Conservation (phyloP, 1,140 invertebrate species). For the Harpegnathos saltator region DNA sequence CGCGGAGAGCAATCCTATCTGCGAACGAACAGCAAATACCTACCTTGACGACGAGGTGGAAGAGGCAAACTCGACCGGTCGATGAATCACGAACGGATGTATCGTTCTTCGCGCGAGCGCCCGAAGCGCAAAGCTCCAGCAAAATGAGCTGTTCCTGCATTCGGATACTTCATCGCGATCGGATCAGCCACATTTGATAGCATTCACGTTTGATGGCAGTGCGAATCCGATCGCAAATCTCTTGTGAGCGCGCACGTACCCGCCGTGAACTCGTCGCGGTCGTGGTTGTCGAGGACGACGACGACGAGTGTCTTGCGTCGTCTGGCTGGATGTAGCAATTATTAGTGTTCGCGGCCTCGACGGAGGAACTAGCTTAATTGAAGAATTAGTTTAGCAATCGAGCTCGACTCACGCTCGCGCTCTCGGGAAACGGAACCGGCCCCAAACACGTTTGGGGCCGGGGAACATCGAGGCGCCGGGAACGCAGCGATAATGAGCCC, state of each 20-base stretch:
- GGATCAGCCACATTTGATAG: conserved; percentile 56
- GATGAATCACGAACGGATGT: neutral
- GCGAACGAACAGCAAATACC: neutral
- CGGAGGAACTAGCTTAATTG: conserved; percentile 77
- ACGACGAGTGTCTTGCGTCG: conserved; percentile 4
- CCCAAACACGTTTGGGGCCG: conserved; percentile 1
- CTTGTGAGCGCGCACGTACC: conserved; percentile 26
- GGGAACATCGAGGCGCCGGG: neutral
- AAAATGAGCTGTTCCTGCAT: conserved; percentile 15
- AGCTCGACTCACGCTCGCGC: conserved; percentile 25
- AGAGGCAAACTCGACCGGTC: neutral
- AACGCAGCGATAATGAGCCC: conserved; percentile 1
- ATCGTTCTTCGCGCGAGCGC: conserved; percentile 8
- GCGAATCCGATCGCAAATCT: conserved; percentile 23
- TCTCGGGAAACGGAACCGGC: conserved; percentile 3
- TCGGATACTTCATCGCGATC: conserved; percentile 36
- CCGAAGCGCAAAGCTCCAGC: neutral
- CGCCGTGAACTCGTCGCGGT: conserved; percentile 16
- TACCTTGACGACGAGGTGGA: neutral
- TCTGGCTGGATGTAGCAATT: conserved; percentile 65
- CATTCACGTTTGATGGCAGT: conserved; percentile 61
- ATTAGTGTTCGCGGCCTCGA: conserved; percentile 67
- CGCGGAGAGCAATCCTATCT: conserved; percentile 40
- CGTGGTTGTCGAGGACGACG: neutral
- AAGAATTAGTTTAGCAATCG: conserved; percentile 77